These are phyloP conservation scores for Zaprionus capensis DNA, from an alignment of 1,140 invertebrate species.

Conservation along the genomic window DNA sequence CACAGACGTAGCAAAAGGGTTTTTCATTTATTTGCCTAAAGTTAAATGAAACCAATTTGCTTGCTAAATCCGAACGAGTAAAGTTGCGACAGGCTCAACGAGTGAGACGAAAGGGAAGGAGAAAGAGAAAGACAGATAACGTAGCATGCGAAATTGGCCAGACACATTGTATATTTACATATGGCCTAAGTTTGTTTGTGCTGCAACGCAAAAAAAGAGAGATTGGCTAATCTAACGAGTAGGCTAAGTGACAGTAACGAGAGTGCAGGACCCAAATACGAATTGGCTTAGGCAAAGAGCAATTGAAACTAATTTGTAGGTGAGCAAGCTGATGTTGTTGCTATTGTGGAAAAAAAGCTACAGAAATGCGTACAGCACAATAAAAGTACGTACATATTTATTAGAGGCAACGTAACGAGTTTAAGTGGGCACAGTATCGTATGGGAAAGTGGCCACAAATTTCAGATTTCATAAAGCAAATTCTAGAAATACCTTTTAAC, in stretches of 20 bases:
- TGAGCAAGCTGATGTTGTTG: background rate
- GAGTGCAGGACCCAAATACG: background rate
- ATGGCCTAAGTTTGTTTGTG: slow-evolving; percentile 5
- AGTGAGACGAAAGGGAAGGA: background rate
- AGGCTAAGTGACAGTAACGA: slow-evolving; percentile 9
- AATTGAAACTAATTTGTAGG: slow-evolving; percentile 4
- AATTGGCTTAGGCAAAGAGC: background rate
- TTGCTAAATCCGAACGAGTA: slow-evolving; percentile 17
- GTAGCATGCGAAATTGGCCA: slow-evolving; percentile 6
- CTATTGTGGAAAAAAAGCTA: background rate
- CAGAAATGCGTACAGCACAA: background rate
- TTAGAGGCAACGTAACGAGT: background rate
- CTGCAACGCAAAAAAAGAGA: background rate
- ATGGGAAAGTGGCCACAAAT: background rate
- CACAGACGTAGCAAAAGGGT: slow-evolving; percentile 14
- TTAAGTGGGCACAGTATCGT: background rate
- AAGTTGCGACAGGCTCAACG: slow-evolving; percentile 11
- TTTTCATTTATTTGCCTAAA: slow-evolving; percentile 39
- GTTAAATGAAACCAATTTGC: slow-evolving; percentile 38
- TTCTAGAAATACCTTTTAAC: no score
- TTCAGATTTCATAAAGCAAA: no score
- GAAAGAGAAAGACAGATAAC: background rate
- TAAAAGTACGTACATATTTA: background rate
- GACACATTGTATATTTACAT: slow-evolving; percentile 6
- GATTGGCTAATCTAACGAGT: slow-evolving; percentile 3